Conservation (phyloP, 1,140 invertebrate species). For the Drosophila santomea region DNA sequence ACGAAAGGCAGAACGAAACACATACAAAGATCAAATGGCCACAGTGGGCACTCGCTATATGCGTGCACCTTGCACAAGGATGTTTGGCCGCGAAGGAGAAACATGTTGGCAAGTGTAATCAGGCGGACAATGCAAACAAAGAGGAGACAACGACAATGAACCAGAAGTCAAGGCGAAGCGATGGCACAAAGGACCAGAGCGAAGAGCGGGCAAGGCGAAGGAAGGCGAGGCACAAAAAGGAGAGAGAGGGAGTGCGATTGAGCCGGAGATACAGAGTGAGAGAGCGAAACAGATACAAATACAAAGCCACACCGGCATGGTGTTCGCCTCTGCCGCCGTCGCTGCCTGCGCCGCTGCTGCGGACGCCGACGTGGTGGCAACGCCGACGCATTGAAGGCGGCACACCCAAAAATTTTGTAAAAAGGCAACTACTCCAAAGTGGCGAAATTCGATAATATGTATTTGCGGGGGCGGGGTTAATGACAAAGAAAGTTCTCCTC, state of each 20-base stretch:
- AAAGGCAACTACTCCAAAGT: slow-evolving; percentile 53
- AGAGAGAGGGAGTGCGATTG: slow-evolving; percentile 22
- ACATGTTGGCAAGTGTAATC: slow-evolving; percentile 79
- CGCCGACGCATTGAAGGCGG: slow-evolving; percentile 76
- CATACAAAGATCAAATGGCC: slow-evolving; percentile 9
- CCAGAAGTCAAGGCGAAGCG: slow-evolving; percentile 74
- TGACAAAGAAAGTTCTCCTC: not conserved
- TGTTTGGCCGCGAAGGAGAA: slow-evolving; percentile 28
- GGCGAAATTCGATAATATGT: slow-evolving; percentile 35
- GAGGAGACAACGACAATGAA: slow-evolving; percentile 73
- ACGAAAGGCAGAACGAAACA: not conserved
- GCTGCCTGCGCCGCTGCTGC: slow-evolving; percentile 43
- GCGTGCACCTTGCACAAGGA: slow-evolving; percentile 55
- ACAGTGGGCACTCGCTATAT: slow-evolving; percentile 21
- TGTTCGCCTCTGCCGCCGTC: slow-evolving; percentile 45
- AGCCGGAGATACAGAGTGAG: slow-evolving; percentile 23
- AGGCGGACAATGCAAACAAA: slow-evolving; percentile 71
- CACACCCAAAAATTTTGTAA: slow-evolving; percentile 77
- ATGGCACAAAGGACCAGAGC: slow-evolving; percentile 75
- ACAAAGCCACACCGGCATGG: slow-evolving; percentile 73
- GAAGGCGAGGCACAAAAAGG: slow-evolving; percentile 24
- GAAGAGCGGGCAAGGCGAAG: slow-evolving; percentile 45
- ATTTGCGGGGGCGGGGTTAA: not conserved
- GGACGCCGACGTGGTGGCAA: slow-evolving; percentile 71
- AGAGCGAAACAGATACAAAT: slow-evolving; percentile 74